A percentile compares a stretch with the other conserved stretches of the same genome.
phyloP scores from a whole-genome alignment of 2,888 invertebrate species.

The Metellina segmentata region DNA sequence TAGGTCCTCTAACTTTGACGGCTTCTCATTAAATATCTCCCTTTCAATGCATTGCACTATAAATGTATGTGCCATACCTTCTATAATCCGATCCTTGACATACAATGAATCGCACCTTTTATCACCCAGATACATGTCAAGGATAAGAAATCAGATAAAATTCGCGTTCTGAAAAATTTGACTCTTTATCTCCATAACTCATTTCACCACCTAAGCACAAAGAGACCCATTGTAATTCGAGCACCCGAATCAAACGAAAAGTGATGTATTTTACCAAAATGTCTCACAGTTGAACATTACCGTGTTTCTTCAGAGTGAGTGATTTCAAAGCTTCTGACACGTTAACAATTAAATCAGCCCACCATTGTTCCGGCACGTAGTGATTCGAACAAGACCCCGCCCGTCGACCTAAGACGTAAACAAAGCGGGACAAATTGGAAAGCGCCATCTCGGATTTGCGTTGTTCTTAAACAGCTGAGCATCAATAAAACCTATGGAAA shows the following conservation, averaged over 20 bases:
- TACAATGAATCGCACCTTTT: neutral
- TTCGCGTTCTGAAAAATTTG: neutral
- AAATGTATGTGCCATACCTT: neutral
- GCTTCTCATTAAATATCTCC: neutral
- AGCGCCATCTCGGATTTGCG: neutral
- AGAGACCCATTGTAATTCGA: constrained; percentile 8
- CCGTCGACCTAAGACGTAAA: constrained; percentile 32
- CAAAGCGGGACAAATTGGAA: constrained; percentile 29
- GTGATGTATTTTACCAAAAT: constrained; percentile 18
- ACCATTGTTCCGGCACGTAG: constrained; percentile 53
- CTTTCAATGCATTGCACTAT: neutral
- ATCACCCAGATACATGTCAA: constrained; percentile 14
- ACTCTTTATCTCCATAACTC: neutral
- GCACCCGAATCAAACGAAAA: constrained; percentile 28
- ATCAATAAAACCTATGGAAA: neutral
- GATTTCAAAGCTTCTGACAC: constrained; percentile 23
- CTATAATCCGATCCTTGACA: constrained; percentile 45
- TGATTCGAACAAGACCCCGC: constrained; percentile 29
- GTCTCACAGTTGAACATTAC: constrained; percentile 11
- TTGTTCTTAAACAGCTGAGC: neutral
- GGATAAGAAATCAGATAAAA: constrained; percentile 14
- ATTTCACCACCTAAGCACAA: constrained; percentile 9
- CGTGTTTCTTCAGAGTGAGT: constrained; percentile 1
- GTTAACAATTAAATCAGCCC: constrained; percentile 52
- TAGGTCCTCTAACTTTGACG: no score